Evolutionary conservation across 2,797 vertebrate genomes (phyloP), one percentile per base, ranked within the genome.

Genomic region (Typhlichthys subterraneus): DNA sequence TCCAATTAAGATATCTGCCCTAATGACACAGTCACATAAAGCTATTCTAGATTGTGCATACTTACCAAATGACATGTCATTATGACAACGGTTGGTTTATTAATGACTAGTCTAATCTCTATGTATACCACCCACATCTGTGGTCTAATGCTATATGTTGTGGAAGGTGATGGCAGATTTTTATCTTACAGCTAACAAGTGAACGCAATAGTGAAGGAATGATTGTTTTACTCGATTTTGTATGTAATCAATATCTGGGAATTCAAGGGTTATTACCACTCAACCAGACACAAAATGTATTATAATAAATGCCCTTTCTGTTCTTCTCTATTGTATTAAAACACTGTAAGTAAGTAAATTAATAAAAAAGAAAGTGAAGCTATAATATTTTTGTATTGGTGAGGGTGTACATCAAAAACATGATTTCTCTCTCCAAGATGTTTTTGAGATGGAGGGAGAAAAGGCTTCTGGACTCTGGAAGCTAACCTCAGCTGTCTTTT

Each of bases 361-460:
- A 56, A 57, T 15, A 15, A 52, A 51, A 47, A 48, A 61, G 48
- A 71, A 70, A 61, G 51, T 46, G 14, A 42, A 4, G 33, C 33
- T 14, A 56, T 70, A 76, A 50, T 79, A 77, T 70, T 1, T 67
- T 65, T 62, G 57, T 52, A 81, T 46, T 72, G 13, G 31, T 14
- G 56, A 13, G 70, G 50, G 65, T 65, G 55, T 62, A 80, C 81
- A 87, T 87, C 77, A 87, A 79, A 89, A 68, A 79, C 73, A 85
- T 77, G 69, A 77, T 79, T 65, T 60, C 80, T 76, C 76, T 80
- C 75, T 87, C 73, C 79, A 72, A 5, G 47, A 75, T 72, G 82
- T 75, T 63, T 55, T 65, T 73, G 68, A 81, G 88, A 91, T 85
- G 73, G 85, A 86, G 75, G 78, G 75, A 76, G 85, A 88, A 88